Evolutionary conservation across 2,113 vertebrate genomes (phyloP), one percentile per base, ranked within the genome.

Genomic region (Zingel zingel): DNA sequence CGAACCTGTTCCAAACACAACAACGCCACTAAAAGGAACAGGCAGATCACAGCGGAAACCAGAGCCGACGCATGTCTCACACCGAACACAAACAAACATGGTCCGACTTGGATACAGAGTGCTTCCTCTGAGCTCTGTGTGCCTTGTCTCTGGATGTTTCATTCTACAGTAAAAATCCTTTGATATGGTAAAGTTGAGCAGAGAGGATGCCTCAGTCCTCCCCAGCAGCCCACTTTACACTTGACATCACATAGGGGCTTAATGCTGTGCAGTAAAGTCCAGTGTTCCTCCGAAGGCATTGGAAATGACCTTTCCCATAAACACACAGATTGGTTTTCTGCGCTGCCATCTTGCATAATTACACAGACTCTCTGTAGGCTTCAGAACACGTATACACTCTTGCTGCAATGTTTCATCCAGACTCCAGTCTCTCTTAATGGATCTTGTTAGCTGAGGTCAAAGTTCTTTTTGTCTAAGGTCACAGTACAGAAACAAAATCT

Each of bases 381-480:
- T 62, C 27, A 36, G 21, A 74, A 70, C 16, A 6, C 68, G 63
- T 73, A 67, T 30, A 61, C 80, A 56, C 85, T 71, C 82, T 61
- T 47, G 61, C 79, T 86, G 76, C 72, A 36, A 65, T 81, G 64
- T 88, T 86, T 81, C 77, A 72, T 89, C 67, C 58, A 74, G 82
- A 65, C 85, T 88, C 69, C 57, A 36, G 54, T 67, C 78, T 50
- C 36, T 65, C 72, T 59, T 86, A 91, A 91, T 89, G 57, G 83
- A 83, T 89, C 87, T 90, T 83, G 83, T 93, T 90, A 91, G 82
- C 73, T 5, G 50, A 90, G 92, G 88, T 93, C 88, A 90, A 75
- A 84, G 81, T 84, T 48, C 68, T 88, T 73, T 82, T 65, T 81
- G 74, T 88, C 63, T 77, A 45, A 79, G 86, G 90, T 90, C 82